These are phyloP conservation scores for Malacosoma neustria DNA, from an alignment of 2,888 invertebrate genomes.

Conservation along the genomic window DNA sequence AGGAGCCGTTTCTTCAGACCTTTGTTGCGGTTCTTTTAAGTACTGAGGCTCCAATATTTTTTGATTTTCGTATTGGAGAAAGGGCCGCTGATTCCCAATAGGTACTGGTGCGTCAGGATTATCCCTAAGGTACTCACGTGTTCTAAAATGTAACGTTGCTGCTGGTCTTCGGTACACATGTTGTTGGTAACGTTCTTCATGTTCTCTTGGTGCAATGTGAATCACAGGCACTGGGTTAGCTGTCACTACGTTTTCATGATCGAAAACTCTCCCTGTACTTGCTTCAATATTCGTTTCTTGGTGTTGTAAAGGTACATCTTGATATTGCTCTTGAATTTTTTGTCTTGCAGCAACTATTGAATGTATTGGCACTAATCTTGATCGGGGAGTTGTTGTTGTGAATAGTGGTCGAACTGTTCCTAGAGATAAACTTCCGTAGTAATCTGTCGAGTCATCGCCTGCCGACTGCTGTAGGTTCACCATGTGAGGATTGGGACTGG, in stretches of 20 bases:
- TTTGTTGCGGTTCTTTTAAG: slow-evolving; percentile 43
- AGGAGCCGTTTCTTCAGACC: slow-evolving; percentile 39
- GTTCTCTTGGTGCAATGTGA: slow-evolving; percentile 59
- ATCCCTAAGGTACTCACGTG: slow-evolving; percentile 63
- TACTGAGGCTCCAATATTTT: slow-evolving; percentile 64
- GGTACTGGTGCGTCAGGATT: slow-evolving; percentile 64
- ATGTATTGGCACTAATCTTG: slow-evolving; percentile 71
- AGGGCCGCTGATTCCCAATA: slow-evolving; percentile 68
- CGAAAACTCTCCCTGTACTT: slow-evolving; percentile 67
- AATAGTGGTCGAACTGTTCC: slow-evolving; percentile 79
- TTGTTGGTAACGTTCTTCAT: slow-evolving; percentile 54
- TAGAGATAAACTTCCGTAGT: slow-evolving; percentile 79
- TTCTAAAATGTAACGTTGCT: slow-evolving; percentile 53
- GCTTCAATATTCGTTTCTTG: slow-evolving; percentile 66
- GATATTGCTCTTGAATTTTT: slow-evolving; percentile 61
- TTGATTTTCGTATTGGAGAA: slow-evolving; percentile 62
- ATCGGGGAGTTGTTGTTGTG: slow-evolving; percentile 76
- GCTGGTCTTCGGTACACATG: slow-evolving; percentile 49
- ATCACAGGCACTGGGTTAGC: slow-evolving; percentile 71
- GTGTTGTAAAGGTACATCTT: slow-evolving; percentile 42
- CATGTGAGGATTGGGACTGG: slow-evolving; percentile 73
- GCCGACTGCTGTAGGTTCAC: slow-evolving; percentile 73
- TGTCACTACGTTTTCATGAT: slow-evolving; percentile 62
- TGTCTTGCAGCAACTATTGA: slow-evolving; percentile 64
- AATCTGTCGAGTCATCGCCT: slow-evolving; percentile 79